Conservation (phyloP, 2,797 vertebrate genomes). For the Smutsia gigantea region DNA sequence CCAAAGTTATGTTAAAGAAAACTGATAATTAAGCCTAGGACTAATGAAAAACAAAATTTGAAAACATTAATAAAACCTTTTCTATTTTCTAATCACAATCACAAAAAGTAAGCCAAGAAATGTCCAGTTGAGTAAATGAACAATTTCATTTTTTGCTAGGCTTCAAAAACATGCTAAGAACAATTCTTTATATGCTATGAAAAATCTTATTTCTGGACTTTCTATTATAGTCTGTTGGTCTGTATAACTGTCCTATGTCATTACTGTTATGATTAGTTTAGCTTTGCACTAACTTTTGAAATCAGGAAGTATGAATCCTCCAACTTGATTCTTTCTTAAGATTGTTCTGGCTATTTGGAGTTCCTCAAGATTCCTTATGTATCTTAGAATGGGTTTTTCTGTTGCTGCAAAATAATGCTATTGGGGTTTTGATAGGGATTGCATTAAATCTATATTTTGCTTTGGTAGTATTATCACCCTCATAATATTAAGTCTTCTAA, state of each 20-base stretch:
- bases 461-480: not conserved
- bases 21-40: not conserved
- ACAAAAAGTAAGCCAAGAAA: not conserved
- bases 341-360: not conserved
- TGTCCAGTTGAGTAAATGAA: not conserved
- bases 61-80: not conserved
- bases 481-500: not conserved
- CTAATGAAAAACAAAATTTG: not conserved
- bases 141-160: slow-evolving; percentile 7
- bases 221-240: not conserved
- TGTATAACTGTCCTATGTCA: not conserved
- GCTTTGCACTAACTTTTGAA: not conserved
- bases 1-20: slow-evolving; percentile 1
- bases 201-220: not conserved
- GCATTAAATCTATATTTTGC: not conserved
- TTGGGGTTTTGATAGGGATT: not conserved
- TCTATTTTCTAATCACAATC: slow-evolving; percentile 1
- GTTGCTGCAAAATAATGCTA: not conserved
- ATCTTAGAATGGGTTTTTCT: not conserved
- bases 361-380: not conserved
- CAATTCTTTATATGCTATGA: not conserved
- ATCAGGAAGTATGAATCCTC: not conserved
- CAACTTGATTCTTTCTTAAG: not conserved
- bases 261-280: not conserved
- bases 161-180: not conserved